Evolutionary conservation across 2,888 invertebrate genomes (phyloP).

Genomic region (Callyntrura sp.): DNA sequence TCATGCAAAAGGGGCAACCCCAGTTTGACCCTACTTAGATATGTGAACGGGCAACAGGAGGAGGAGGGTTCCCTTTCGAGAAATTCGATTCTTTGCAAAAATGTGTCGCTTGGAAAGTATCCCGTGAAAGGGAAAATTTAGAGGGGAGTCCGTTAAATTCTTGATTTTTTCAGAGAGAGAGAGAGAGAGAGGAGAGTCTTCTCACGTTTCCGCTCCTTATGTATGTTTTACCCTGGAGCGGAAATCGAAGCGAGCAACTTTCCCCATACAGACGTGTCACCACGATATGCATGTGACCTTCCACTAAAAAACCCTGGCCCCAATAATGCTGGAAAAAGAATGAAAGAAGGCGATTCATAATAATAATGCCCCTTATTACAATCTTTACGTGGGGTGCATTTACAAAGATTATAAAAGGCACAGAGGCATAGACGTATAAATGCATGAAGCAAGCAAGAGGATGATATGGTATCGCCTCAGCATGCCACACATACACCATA

Average conservation of each 20-base stretch:
- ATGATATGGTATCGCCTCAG: neutral
- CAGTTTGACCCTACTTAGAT: neutral
- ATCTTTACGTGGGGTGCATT: slow-evolving; percentile 30
- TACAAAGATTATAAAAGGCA: neutral
- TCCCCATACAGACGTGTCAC: neutral
- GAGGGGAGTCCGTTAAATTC: neutral
- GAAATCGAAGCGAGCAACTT: neutral
- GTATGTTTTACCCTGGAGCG: neutral
- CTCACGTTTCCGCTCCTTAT: neutral
- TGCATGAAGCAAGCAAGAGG: neutral
- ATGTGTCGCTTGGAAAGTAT: neutral
- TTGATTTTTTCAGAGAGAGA: neutral
- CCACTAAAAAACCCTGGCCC: slow-evolving; percentile 49
- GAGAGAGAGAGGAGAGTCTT: no score
- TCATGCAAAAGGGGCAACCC: neutral
- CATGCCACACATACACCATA: neutral
- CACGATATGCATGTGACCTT: neutral
- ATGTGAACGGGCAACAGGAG: neutral
- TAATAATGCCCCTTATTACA: neutral
- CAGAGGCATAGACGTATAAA: neutral
- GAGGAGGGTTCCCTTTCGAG: no score
- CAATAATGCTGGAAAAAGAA: neutral
- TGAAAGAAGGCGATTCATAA: neutral
- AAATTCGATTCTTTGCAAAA: neutral
- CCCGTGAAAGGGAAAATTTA: neutral